Conservation (phyloP, 2,113 vertebrate genomes). For the Isichthys henryi region DNA sequence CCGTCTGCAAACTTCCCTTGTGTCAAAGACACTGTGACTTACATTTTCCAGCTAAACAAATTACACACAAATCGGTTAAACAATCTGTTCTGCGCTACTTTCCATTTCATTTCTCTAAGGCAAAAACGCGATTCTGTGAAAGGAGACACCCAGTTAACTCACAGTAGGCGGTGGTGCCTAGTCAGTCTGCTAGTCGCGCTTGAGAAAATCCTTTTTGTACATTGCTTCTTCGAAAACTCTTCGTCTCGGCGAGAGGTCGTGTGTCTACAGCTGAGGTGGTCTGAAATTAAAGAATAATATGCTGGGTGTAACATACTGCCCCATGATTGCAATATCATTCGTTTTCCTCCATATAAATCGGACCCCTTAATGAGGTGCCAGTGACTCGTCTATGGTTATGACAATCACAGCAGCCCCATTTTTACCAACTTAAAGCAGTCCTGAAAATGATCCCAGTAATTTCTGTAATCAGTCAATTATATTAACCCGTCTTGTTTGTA, state of each 20-base stretch:
- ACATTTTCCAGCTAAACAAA: neutral
- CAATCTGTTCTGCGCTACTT: neutral
- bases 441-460: neutral
- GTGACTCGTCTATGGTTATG: neutral
- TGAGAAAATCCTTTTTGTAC: neutral
- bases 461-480: neutral
- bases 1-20: neutral
- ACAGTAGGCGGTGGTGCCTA: neutral
- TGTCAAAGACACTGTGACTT: neutral
- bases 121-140: neutral
- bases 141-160: neutral
- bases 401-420: neutral
- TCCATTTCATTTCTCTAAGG: neutral
- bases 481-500: neutral
- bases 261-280: neutral
- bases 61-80: neutral
- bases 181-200: neutral
- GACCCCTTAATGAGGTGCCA: neutral
- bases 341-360: neutral
- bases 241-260: neutral
- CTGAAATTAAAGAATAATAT: neutral
- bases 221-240: neutral
- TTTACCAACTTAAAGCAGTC: neutral
- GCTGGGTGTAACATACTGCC: neutral
- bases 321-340: neutral